Evolutionary conservation across 1,140 invertebrate genomes (phyloP), one percentile per base, ranked within the genome.

Genomic region (Thaumetopoea pityocampa): DNA sequence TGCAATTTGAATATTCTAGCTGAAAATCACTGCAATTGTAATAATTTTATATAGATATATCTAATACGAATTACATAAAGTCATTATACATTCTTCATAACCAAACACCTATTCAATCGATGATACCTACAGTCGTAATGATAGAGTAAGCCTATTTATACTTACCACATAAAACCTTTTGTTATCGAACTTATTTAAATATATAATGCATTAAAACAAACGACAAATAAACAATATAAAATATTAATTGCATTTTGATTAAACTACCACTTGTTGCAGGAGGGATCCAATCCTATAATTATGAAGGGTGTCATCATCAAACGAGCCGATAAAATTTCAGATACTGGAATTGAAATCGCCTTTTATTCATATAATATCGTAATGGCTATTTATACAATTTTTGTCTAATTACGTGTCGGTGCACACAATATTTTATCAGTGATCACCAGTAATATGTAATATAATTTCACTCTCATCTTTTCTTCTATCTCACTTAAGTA

Each of bases 141-240:
- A 68, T 81, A 83, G 70, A 57, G 33, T 83, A 83, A 80, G 79
- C 53, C 65, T 83, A 83, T 81, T 79, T 83, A 83, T 83, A 81
- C 72, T 64, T 72, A 78, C 64, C 70, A 64, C 57, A 63, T 70
- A 67, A 70, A 57, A 79, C 71, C 58, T 80, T 82, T 83, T 83
- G 76, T 81, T 83, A 81, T 79, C 60, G 58, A 79, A 80, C 73
- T 76, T 80, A 83, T 80, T 80, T 77, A 79, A 80, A 78, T 74
- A 80, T 78, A 76, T 78, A 77, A 78, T 67, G 66, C 68, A 79
- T 83, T 78, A 69, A 76, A 79, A 79, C 69, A 80, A 83, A 80
- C 58, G 67, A 83, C 67, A 79, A 83, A 77, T 83, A 83, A 79
- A 83, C 62, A 65, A 71, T 58, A 64, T 58, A 71, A 71, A 72